Evolutionary conservation across 2,888 invertebrate genomes (phyloP).

Genomic region (Lordiphosa fenestrarum): DNA sequence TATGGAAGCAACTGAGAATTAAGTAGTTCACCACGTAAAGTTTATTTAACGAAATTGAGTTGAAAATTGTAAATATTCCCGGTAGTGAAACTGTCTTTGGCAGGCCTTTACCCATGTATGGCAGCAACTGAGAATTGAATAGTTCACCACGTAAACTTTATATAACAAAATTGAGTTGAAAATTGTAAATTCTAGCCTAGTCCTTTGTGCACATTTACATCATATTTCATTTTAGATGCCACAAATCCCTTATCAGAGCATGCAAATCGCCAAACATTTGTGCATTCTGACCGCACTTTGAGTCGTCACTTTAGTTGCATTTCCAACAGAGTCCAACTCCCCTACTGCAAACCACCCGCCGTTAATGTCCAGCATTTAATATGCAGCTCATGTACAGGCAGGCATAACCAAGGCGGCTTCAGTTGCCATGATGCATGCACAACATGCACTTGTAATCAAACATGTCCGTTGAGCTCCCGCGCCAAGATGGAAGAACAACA

Average conservation of each 20-base stretch:
- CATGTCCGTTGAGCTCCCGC: conserved; percentile 47
- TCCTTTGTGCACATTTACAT: conserved; percentile 2
- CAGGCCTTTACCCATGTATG: too few relatives aligned
- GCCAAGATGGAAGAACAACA: conserved; percentile 42
- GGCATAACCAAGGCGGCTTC: conserved; percentile 35
- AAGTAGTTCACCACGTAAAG: too few relatives aligned
- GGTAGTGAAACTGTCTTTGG: too few relatives aligned
- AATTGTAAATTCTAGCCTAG: neutral
- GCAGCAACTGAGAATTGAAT: too few relatives aligned
- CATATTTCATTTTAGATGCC: conserved; percentile 15
- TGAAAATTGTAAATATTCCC: too few relatives aligned
- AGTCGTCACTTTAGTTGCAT: conserved; percentile 35
- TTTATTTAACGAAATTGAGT: too few relatives aligned
- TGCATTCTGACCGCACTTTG: conserved; percentile 35
- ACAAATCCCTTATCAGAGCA: conserved; percentile 15
- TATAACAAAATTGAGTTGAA: too few relatives aligned
- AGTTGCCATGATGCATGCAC: conserved; percentile 49
- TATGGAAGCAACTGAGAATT: too few relatives aligned
- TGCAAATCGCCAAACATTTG: conserved; percentile 27
- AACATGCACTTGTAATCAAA: conserved; percentile 66
- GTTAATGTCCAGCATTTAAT: conserved; percentile 48
- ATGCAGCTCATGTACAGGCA: conserved; percentile 60
- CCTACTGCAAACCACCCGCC: conserved; percentile 15
- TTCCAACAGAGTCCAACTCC: conserved; percentile 10
- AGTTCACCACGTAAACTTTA: too few relatives aligned